Percentiles rank a stretch among this genome's conserved stretches.
Evolutionary conservation across 2,113 vertebrate genomes (phyloP).

Genomic region (Hemichromis elongatus): DNA sequence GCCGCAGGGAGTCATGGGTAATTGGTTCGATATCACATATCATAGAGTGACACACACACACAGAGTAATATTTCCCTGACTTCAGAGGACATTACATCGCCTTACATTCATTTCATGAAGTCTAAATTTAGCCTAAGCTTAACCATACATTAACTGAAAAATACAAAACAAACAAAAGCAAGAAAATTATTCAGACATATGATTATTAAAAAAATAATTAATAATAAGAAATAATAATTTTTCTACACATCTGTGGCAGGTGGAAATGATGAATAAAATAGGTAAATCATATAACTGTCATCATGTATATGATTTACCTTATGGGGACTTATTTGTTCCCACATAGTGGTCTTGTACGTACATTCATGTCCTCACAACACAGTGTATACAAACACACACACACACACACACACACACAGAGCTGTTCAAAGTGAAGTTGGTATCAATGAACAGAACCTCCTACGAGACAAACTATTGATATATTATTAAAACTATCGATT

Average conservation of each 20-base stretch:
- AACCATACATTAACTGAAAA: neutral
- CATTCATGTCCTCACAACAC: neutral
- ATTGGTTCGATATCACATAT: conserved; percentile 53
- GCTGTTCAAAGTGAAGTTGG: neutral
- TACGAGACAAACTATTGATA: conserved; percentile 12
- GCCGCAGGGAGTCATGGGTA: conserved; percentile 57
- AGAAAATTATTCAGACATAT: neutral
- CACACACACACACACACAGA: neutral
- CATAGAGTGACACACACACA: neutral
- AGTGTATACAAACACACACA: neutral
- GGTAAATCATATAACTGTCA: neutral
- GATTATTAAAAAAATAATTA: rapidly evolving
- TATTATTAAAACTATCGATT: conserved; percentile 33
- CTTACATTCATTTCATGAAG: neutral
- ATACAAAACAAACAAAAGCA: neutral
- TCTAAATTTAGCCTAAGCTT: neutral
- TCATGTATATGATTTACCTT: neutral
- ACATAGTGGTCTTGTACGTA: neutral
- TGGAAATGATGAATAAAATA: neutral
- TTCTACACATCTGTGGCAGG: neutral
- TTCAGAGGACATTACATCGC: neutral
- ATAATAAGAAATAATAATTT: neutral
- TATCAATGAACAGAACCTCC: neutral
- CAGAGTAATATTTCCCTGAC: neutral
- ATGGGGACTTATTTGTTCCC: neutral